Percentiles rank a stretch among this genome's conserved stretches.
These are phyloP conservation scores for Perdita meconis DNA, from an alignment of 2,888 invertebrate species.

Conservation along the genomic window DNA sequence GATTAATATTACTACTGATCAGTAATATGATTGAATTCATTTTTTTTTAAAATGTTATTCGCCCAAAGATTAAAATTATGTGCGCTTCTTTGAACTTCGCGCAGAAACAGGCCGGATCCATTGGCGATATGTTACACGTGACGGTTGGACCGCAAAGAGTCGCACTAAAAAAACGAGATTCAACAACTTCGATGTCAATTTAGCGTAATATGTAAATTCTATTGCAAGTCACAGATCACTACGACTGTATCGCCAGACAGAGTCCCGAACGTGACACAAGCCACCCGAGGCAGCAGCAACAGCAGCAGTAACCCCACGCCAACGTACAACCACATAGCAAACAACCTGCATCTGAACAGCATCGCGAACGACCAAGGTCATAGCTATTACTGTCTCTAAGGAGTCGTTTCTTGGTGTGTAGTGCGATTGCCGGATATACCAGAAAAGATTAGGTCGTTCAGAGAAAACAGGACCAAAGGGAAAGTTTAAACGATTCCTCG, in stretches of 20 bases:
- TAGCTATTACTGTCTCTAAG: constrained; percentile 75
- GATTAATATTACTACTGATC: no score
- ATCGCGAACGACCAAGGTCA: constrained; percentile 85
- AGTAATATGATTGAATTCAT: no score
- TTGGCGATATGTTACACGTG: background rate
- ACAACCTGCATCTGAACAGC: constrained; percentile 84
- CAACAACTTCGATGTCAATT: background rate
- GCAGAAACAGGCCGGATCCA: no score
- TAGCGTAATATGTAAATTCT: background rate
- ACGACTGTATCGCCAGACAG: constrained; percentile 79
- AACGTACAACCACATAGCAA: constrained; percentile 83
- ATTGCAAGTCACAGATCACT: constrained; percentile 61
- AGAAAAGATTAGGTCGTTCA: constrained; percentile 47
- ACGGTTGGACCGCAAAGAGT: background rate
- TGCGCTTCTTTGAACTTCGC: no score
- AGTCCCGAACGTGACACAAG: constrained; percentile 69
- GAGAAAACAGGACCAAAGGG: constrained; percentile 39
- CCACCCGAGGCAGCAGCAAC: constrained; percentile 71
- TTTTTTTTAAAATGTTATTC: no score
- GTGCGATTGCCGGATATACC: constrained; percentile 69
- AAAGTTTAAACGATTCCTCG: background rate
- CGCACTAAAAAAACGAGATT: background rate
- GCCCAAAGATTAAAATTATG: no score
- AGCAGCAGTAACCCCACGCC: constrained; percentile 72
- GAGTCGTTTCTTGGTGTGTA: constrained; percentile 72